phyloP scores from a whole-genome alignment of 2,888 invertebrate genomes.

The Athrips mouffetella region DNA sequence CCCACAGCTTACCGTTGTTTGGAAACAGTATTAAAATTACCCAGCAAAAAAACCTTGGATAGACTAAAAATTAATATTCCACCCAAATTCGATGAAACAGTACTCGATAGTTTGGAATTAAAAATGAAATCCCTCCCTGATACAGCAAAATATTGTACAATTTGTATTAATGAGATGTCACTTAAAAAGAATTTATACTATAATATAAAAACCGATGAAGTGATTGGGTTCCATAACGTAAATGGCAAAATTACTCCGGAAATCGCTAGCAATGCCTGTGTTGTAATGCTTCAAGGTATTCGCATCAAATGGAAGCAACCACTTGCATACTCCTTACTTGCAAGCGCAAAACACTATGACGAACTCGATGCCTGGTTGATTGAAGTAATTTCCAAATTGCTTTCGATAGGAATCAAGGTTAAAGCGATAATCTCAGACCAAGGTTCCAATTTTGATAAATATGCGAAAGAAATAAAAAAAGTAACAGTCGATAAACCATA shows the following conservation, averaged over 20 bases:
- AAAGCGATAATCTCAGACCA: slow-evolving; percentile 31
- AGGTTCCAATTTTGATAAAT: slow-evolving; percentile 30
- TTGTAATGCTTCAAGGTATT: slow-evolving; percentile 28
- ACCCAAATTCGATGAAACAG: slow-evolving; percentile 24
- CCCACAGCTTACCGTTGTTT: slow-evolving; percentile 29
- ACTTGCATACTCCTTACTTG: slow-evolving; percentile 27
- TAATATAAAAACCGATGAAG: slow-evolving; percentile 25
- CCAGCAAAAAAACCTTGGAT: slow-evolving; percentile 24
- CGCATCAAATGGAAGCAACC: slow-evolving; percentile 30
- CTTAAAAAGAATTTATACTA: slow-evolving; percentile 30
- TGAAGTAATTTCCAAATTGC: slow-evolving; percentile 27
- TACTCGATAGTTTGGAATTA: slow-evolving; percentile 10
- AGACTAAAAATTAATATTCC: slow-evolving; percentile 12
- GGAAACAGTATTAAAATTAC: slow-evolving; percentile 25
- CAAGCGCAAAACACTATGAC: slow-evolving; percentile 21
- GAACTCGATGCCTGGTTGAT: slow-evolving; percentile 28
- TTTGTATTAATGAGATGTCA: slow-evolving; percentile 30
- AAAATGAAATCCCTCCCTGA: slow-evolving; percentile 23
- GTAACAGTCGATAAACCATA: slow-evolving; percentile 27
- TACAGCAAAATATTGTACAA: slow-evolving; percentile 27
- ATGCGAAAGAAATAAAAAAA: slow-evolving; percentile 26
- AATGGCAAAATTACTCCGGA: slow-evolving; percentile 24
- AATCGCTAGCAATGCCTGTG: slow-evolving; percentile 18
- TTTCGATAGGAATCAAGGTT: slow-evolving; percentile 24
- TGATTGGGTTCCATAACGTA: slow-evolving; percentile 30